A percentile compares a stretch with the other conserved stretches of the same genome.
Conservation (phyloP, 2,797 vertebrate genomes). For the Sebastes hopkinsi region DNA sequence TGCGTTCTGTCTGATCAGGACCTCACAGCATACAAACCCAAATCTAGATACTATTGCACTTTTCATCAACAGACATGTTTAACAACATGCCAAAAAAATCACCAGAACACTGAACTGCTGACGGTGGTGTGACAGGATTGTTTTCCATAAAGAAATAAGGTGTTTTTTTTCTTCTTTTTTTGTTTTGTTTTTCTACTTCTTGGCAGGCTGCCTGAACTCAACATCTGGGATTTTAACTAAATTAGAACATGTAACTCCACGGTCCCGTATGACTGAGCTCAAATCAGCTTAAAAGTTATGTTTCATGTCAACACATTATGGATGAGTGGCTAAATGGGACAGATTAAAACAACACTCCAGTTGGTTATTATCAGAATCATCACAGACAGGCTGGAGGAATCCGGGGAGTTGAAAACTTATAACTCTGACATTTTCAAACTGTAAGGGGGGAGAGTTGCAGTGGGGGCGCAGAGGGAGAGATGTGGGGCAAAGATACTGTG, state of each 20-base stretch:
- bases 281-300: slow-evolving; percentile 37
- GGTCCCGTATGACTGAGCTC: slow-evolving; percentile 35
- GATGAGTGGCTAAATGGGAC: slow-evolving; percentile 34
- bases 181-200: neutral
- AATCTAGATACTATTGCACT: neutral
- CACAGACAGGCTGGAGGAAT: neutral
- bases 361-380: neutral
- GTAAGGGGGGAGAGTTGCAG: neutral
- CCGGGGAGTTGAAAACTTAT: neutral
- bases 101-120: neutral
- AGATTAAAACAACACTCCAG: neutral
- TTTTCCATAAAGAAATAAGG: slow-evolving; percentile 21
- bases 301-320: slow-evolving; percentile 44
- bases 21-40: neutral
- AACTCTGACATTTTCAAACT: neutral
- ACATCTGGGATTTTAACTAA: slow-evolving; percentile 58
- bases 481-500: neutral
- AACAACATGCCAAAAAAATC: neutral
- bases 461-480: neutral
- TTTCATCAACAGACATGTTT: neutral
- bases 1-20: neutral
- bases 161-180: no score
- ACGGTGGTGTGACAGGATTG: neutral
- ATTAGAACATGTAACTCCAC: slow-evolving; percentile 46
- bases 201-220: slow-evolving; percentile 17